Conservation (phyloP, 2,113 vertebrate species). For the Sander lucioperca region DNA sequence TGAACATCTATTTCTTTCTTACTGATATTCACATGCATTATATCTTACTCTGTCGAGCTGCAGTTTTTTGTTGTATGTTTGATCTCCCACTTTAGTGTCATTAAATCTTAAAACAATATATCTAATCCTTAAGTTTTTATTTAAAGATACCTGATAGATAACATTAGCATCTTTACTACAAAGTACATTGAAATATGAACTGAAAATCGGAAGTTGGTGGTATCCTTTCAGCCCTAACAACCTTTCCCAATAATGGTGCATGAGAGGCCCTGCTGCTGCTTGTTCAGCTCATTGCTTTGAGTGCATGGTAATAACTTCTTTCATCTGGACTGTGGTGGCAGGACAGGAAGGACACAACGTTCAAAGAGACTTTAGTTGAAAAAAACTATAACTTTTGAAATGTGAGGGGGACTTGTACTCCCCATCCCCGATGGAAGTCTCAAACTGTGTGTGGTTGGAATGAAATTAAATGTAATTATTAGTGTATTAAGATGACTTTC, state of each 20-base stretch:
- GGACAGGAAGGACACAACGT: no score
- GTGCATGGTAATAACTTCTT: no score
- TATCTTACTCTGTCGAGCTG: background rate
- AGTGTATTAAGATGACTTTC: no score
- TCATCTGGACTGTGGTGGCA: no score
- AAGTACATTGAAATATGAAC: background rate
- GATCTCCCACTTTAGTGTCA: background rate
- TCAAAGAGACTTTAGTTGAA: no score
- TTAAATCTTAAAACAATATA: background rate
- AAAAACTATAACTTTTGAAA: no score
- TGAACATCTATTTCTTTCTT: background rate
- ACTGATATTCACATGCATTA: background rate
- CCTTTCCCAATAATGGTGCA: background rate
- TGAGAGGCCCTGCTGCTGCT: background rate
- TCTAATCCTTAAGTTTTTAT: background rate
- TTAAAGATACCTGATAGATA: background rate
- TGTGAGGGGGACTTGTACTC: no score
- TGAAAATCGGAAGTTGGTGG: background rate
- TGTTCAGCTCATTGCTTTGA: no score
- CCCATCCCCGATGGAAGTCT: no score
- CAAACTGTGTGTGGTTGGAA: no score
- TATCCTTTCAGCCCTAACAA: background rate
- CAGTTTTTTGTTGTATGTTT: background rate
- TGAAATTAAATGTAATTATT: no score
- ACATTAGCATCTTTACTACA: background rate